Evolutionary conservation across 2,888 invertebrate species (phyloP).

Genomic region (Scaptomyza polygonia): DNA sequence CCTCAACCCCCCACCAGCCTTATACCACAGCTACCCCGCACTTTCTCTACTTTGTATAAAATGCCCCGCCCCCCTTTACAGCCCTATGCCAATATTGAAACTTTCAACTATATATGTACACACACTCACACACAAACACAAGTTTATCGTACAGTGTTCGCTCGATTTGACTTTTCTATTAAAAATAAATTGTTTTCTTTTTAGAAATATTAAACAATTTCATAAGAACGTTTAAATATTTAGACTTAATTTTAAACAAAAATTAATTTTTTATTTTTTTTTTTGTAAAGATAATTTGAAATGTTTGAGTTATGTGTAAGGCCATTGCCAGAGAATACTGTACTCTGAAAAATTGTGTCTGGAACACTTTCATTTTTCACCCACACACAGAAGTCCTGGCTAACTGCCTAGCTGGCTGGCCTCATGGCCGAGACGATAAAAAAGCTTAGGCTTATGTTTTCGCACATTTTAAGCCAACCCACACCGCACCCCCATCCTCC

Average conservation of each 20-base stretch:
- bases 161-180: background rate
- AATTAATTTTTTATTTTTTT: too few species aligned
- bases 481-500: slow-evolving; percentile 1
- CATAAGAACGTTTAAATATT: too few species aligned
- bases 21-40: background rate
- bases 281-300: too few species aligned
- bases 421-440: slow-evolving; percentile 70
- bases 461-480: slow-evolving; percentile 68
- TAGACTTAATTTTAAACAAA: too few species aligned
- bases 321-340: slow-evolving; percentile 2
- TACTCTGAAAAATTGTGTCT: slow-evolving; percentile 7
- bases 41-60: background rate
- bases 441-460: slow-evolving; percentile 79
- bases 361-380: slow-evolving; percentile 65
- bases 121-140: slow-evolving; percentile 57
- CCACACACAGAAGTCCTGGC: slow-evolving; percentile 25
- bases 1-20: background rate
- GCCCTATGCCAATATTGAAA: slow-evolving; percentile 71
- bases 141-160: background rate
- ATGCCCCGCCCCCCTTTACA: too few species aligned
- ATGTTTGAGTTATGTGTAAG: too few species aligned
- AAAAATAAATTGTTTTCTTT: too few species aligned
- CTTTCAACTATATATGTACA: slow-evolving; percentile 70
- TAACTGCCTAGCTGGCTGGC: slow-evolving; percentile 28
- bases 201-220: too few species aligned